phyloP scores from a whole-genome alignment of 2,797 vertebrate species.

The Cottoperca gobio region DNA sequence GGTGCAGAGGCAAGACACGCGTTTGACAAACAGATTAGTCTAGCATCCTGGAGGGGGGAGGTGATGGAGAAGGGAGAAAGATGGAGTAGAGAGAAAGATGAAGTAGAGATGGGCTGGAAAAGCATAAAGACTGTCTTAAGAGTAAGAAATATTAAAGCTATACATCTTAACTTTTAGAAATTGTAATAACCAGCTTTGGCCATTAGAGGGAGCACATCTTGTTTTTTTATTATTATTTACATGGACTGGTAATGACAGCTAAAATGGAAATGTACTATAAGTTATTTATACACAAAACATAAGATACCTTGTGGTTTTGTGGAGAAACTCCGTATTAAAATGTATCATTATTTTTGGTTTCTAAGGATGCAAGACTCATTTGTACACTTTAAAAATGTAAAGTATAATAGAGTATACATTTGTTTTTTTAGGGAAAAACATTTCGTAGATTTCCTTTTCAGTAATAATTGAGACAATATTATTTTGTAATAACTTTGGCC shows the following conservation, averaged over 20 bases:
- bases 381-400: not conserved
- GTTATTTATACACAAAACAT: not conserved
- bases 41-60: conserved; percentile 56
- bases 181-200: not conserved
- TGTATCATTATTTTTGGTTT: not conserved
- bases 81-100: not conserved
- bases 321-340: not conserved
- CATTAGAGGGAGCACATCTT: conserved; percentile 14
- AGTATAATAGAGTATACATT: no score
- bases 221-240: not conserved
- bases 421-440: no score
- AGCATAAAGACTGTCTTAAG: not conserved
- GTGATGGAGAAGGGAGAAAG: conserved; percentile 22
- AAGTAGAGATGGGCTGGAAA: conserved; percentile 3
- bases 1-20: conserved; percentile 64
- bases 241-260: not conserved
- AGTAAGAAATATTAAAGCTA: not conserved
- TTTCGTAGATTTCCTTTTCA: not conserved
- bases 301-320: not conserved
- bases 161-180: not conserved
- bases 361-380: not conserved
- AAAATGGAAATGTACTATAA: not conserved
- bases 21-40: conserved; percentile 81
- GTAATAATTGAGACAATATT: not conserved
- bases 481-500: not conserved